Base-by-base conservation (phyloP, 2,797 vertebrate genomes). In the Amphiprion clarkii region DNA sequence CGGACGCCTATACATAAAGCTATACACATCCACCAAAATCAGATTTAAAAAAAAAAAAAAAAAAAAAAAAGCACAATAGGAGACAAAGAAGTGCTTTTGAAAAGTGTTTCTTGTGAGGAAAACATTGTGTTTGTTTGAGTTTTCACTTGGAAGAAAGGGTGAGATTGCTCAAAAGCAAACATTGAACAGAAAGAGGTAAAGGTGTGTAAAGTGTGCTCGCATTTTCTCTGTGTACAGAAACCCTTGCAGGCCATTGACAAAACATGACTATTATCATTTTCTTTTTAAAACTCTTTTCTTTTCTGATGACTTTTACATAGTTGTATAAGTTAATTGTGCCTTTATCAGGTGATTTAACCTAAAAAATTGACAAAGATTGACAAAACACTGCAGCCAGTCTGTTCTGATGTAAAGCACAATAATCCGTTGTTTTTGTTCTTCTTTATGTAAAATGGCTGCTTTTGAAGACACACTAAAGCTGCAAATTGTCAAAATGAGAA, bases 11-110 rank as follows among this genome's bases (percentile, higher is more conserved):
- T 81, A 88, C 82, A 85, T 65, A 49, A 80, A 84, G 76, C 67
- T 77, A 82, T 80, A 86, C 74, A 87, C 83, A 73, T 60, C 74
- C 79, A 85, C 60, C 33, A 48, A 58, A 81, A 55, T 56, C 56
- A 64, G 54, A 57, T 81, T 2, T 25, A 63, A 56, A 72, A 68
- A 69, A 29, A 46, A 12, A 65, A 67, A 3, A 51, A 58, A n/a
- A 64, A 51, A 61, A n/a, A 64, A 66, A 56, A 44, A 46, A 23
- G 53, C 27, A 51, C 25, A 59, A 40, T 62, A 71, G 33, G 59
- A 76, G 64, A 75, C 60, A 29, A 81, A 62, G 13, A 78, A 77
- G 62, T 62, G 78, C 51, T 52, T 73, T 27, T 61, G 19, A 56
- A 54, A 25, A 49, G n/a, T 27, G 53, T 76, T 60, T 54, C 67